A percentile compares a stretch with the other conserved stretches of the same genome.
These are phyloP conservation scores for Rallus limicola DNA, from an alignment of 2,113 vertebrate genomes.

Conservation along the genomic window DNA sequence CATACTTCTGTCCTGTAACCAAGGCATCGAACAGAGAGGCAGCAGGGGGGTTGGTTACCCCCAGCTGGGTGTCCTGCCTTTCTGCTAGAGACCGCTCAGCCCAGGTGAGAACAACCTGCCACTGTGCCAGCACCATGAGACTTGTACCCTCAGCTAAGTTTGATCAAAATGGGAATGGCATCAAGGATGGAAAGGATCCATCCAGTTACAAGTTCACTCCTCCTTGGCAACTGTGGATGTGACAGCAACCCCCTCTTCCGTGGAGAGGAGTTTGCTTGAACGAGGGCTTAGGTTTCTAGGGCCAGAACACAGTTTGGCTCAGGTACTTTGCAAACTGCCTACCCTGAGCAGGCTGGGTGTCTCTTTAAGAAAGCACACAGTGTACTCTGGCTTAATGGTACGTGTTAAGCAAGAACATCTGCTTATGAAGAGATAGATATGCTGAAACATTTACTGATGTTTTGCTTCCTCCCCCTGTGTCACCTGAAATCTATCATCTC, in stretches of 20 bases:
- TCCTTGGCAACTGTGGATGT: neutral
- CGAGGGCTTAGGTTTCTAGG: neutral
- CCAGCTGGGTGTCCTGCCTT: neutral
- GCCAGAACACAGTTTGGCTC: neutral
- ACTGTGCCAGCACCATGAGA: fast-evolving
- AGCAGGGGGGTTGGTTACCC: neutral
- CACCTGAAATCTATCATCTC: conserved; percentile 70
- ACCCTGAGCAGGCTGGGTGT: neutral
- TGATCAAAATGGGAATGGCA: neutral
- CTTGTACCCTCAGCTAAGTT: neutral
- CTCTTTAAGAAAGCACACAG: neutral
- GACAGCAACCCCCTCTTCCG: neutral
- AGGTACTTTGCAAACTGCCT: neutral
- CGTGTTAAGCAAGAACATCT: conserved; percentile 60
- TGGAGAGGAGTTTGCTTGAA: neutral
- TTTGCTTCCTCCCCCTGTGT: conserved; percentile 66
- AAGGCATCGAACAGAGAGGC: neutral
- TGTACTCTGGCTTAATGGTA: conserved; percentile 36
- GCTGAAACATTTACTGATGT: conserved; percentile 68
- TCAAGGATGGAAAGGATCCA: neutral
- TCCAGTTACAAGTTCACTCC: neutral
- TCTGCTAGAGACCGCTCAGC: neutral
- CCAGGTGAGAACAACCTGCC: neutral
- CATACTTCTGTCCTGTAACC: fast-evolving
- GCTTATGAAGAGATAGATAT: conserved; percentile 69